Base-by-base conservation (phyloP, 2,113 vertebrate genomes). In the Zeus faber region DNA sequence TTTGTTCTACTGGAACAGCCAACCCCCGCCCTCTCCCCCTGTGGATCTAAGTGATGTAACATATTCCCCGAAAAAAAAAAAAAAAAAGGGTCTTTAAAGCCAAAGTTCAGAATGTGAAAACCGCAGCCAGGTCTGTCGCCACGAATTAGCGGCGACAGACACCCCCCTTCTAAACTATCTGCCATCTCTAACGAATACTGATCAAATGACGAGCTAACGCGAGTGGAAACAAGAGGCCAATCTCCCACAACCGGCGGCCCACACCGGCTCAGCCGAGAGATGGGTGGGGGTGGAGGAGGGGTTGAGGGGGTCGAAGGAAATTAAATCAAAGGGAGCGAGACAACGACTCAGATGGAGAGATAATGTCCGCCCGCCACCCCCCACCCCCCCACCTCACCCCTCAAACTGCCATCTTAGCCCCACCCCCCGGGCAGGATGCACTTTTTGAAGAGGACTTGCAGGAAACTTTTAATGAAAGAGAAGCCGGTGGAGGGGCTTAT, bases 381-480 rank as follows among this genome's bases (percentile, higher is more conserved):
- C 54, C 57, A 67, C 25, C 57, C n/a, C n/a, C n/a, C n/a, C n/a
- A n/a, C n/a, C n/a, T n/a, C n/a, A n/a, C n/a, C n/a, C n/a, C n/a
- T n/a, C n/a, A n/a, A n/a, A n/a, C n/a, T n/a, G n/a, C n/a, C n/a
- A n/a, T n/a, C n/a, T n/a, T n/a, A n/a, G n/a, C n/a, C n/a, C n/a
- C n/a, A n/a, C 44, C 64, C 54, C 48, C 60, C 57, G 66, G 72
- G 79, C 77, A 75, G 77, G 70, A 79, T 81, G 75, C 79, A 79
- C 74, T 77, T 73, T 78, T 85, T n/a, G 77, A 81, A 76, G 72
- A 79, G 33, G 49, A 80, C 54, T 58, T 65, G 9, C 44, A 71
- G 71, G 78, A 84, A 87, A 85, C 80, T 85, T 87, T 86, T 83
- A 88, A 88, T 85, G 84, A 87, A 86, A 80, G 82, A 73, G 77